Conservation (phyloP, 2,797 vertebrate genomes). For the Hozukius guyotensis region DNA sequence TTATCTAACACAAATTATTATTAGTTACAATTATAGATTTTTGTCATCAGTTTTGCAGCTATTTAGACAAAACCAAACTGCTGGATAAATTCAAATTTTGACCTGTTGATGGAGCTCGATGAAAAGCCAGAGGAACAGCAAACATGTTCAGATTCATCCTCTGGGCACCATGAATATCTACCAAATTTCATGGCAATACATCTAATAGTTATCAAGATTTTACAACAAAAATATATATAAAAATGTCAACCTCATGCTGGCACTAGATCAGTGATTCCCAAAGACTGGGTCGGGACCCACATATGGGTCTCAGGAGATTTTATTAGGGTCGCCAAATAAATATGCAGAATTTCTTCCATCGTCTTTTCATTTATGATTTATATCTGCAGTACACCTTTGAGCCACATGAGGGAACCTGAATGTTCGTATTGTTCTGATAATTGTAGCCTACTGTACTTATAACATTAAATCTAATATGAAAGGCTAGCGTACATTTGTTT, state of each 20-base stretch:
- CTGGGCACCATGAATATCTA: not conserved
- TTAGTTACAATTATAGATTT: not conserved
- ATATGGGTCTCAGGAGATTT: too few relatives aligned
- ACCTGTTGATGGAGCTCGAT: not conserved
- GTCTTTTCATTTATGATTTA: too few relatives aligned
- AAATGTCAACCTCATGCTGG: not conserved
- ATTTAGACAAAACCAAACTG: not conserved
- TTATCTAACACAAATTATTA: not conserved
- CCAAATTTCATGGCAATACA: not conserved
- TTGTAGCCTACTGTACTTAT: too few relatives aligned
- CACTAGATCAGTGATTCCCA: too few relatives aligned
- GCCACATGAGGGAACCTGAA: too few relatives aligned
- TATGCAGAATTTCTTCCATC: too few relatives aligned
- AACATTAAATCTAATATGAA: too few relatives aligned
- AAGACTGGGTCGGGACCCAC: too few relatives aligned
- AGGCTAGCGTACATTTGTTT: accelerated
- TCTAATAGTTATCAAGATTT: not conserved
- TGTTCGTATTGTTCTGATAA: too few relatives aligned
- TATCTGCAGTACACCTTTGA: too few relatives aligned
- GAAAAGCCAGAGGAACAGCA: not conserved
- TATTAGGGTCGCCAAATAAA: too few relatives aligned
- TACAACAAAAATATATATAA: too few relatives aligned
- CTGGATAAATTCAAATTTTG: not conserved
- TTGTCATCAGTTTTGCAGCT: not conserved
- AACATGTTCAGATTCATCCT: not conserved